Evolutionary conservation across 2,888 invertebrate species (phyloP), one percentile per base, ranked within the genome.

Genomic region (Oligia strigilis): DNA sequence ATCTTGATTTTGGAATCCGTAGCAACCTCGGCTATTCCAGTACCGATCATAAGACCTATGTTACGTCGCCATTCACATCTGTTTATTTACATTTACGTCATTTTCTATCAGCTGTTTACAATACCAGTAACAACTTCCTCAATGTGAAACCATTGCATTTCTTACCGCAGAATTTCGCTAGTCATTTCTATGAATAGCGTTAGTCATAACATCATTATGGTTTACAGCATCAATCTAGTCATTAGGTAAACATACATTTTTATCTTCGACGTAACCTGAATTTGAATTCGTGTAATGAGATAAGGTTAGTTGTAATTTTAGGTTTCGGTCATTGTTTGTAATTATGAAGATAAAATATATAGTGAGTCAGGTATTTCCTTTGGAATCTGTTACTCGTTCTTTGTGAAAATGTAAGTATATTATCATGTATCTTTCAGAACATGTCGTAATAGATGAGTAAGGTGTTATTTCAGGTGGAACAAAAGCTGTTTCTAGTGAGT

Each of bases 131-230:
- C 60, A 55, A 71, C 72, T 86, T 85, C 87, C 85, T 85, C 46
- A 62, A 72, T 75, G 43, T n/a, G 36, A 79, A 40, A 71, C 19
- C 66, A 82, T 82, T 78, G 69, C 82, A 77, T 58, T 62, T 58
- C 79, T 77, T 71, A 65, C 71, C 72, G 40, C 66, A 75, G 43
- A 76, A 82, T 86, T 82, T 84, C 71, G 46, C 77, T 17, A 81
- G 64, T 55, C n/a, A 43, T 8, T 89, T 84, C 86, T 72, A 5
- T 43, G 80, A 75, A 88, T 36, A 62, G 55, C 49, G 66, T 82
- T 82, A 89, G 76, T 89, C 88, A 89, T 84, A 64, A 79, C 70
- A 80, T 79, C 13, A 62, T 65, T 72, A 72, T 69, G 17, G n/a
- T 72, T 72, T 13, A 55, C 72, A 73, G 76, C 84, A 75, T 77